Conservation (phyloP, 2,888 invertebrate genomes). For the Ametastegia equiseti region DNA sequence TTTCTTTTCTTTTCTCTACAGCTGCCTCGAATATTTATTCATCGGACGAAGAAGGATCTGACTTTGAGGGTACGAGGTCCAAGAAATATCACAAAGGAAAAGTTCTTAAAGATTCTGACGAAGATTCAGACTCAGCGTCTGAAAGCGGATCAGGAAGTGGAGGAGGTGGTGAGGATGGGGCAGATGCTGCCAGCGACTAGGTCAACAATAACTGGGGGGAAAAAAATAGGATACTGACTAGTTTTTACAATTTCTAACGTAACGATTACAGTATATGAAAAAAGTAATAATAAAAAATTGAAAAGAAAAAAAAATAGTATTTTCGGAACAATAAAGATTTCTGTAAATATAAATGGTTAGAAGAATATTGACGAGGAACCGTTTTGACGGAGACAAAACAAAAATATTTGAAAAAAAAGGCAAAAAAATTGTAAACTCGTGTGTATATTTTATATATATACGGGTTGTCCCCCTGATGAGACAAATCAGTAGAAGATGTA, state of each 20-base stretch:
- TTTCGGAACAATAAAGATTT: not conserved
- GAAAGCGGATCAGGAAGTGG: conserved; percentile 74
- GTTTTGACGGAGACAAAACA: not conserved
- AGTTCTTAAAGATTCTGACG: conserved; percentile 89
- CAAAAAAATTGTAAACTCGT: not conserved
- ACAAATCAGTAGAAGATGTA: conserved; percentile 47
- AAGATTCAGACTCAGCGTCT: conserved; percentile 75
- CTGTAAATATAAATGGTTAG: not conserved
- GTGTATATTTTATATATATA: too few species aligned
- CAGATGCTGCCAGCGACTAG: conserved; percentile 52
- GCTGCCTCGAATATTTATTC: conserved; percentile 88
- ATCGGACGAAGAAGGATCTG: conserved; percentile 91
- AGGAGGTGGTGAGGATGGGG: conserved; percentile 71
- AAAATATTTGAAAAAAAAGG: not conserved
- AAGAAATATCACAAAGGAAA: conserved; percentile 87
- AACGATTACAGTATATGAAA: not conserved
- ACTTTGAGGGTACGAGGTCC: conserved; percentile 86
- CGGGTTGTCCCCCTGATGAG: conserved; percentile 35
- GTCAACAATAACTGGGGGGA: not conserved
- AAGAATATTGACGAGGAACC: conserved; percentile 5
- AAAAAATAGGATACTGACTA: not conserved
- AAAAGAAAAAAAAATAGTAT: conserved; percentile 13
- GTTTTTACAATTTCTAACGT: not conserved
- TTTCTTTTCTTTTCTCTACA: conserved; percentile 62
- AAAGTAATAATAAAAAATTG: too few species aligned